Evolutionary conservation across 2,113 vertebrate genomes (phyloP).

Genomic region (Lipotes vexillifer): DNA sequence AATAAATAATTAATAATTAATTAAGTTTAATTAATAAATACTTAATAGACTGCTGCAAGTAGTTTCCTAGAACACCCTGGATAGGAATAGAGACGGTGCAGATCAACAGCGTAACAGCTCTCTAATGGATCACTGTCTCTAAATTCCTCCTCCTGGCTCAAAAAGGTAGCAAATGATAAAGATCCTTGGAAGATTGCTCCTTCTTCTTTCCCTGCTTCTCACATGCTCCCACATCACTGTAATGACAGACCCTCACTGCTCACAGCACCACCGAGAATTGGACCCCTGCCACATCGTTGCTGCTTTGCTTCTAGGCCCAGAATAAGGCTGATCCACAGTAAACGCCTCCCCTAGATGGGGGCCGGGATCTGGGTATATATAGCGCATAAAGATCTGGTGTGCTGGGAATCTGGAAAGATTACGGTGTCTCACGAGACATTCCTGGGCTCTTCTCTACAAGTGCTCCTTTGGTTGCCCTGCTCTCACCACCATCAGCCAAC

Average conservation of each 20-base stretch:
- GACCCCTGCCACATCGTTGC: not conserved
- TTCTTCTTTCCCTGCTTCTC: not conserved
- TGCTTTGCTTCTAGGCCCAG: not conserved
- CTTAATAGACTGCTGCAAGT: not conserved
- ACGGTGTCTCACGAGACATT: not conserved
- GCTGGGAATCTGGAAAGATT: not conserved
- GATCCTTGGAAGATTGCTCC: not conserved
- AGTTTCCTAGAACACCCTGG: not conserved
- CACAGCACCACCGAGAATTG: not conserved
- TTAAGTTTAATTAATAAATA: not conserved
- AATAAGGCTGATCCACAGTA: not conserved
- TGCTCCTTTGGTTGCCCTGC: not conserved
- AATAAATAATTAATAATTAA: no score
- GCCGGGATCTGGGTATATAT: accelerated
- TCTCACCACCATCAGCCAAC: not conserved
- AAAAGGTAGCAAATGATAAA: not conserved
- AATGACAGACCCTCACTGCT: not conserved
- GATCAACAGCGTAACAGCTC: not conserved
- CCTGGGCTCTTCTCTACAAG: not conserved
- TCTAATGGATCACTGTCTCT: not conserved
- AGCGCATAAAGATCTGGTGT: not conserved
- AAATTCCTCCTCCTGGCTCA: not conserved
- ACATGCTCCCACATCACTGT: not conserved
- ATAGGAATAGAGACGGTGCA: not conserved
- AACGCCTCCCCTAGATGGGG: not conserved